Percentiles rank a stretch among this genome's conserved stretches.
Evolutionary conservation across 2,888 invertebrate species (phyloP).

Genomic region (Monoplex corrugatus): DNA sequence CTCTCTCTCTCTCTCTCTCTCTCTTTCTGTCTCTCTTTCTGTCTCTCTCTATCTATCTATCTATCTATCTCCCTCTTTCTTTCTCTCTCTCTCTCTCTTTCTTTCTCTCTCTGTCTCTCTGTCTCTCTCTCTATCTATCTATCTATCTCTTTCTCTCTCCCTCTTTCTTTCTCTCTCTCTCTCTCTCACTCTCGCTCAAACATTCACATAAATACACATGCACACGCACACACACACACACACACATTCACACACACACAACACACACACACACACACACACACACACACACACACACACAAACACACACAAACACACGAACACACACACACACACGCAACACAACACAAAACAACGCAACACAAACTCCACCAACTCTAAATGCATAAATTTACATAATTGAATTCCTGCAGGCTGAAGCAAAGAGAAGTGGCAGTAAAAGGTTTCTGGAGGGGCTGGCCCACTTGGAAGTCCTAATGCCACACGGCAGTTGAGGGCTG

Average conservation of each 20-base stretch:
- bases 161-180: not conserved
- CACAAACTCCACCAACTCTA: too few species aligned
- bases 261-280: not conserved
- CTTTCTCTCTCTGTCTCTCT: too few species aligned
- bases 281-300: not conserved
- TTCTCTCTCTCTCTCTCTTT: too few species aligned
- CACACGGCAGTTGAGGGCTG: too few species aligned
- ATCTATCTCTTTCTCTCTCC: not conserved
- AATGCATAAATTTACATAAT: too few species aligned
- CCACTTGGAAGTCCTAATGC: too few species aligned
- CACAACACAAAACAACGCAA: not conserved
- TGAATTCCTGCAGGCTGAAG: too few species aligned
- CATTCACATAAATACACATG: too few species aligned
- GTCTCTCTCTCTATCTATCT: not conserved
- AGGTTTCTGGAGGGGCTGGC: too few species aligned
- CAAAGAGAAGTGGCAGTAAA: too few species aligned
- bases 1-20: not conserved
- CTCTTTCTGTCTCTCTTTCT: not conserved
- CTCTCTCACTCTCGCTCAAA: not conserved
- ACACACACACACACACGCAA: not conserved
- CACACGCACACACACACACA: conserved; percentile 21
- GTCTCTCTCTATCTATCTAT: not conserved
- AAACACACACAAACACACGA: not conserved
- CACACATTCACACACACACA: not conserved
- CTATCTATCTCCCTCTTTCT: not conserved